Evolutionary conservation across 2,113 vertebrate genomes (phyloP).

Genomic region (Coracopsis vasa): DNA sequence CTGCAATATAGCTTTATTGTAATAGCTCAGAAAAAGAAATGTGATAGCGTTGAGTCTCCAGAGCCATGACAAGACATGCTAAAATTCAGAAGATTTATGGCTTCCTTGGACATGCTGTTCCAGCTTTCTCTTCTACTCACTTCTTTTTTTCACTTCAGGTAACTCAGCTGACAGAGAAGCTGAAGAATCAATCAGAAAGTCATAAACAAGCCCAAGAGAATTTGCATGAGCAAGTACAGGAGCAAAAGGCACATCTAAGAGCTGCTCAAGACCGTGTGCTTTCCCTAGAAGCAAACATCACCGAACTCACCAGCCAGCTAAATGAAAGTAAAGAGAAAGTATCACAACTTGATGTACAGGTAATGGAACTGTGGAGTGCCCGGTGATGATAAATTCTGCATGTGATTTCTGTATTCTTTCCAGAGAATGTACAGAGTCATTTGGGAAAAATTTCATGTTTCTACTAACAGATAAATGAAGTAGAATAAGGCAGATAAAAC

Average conservation of each 20-base stretch:
- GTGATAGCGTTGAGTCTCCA: neutral
- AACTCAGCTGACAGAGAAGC: conserved; percentile 89
- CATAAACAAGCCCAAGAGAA: conserved; percentile 98
- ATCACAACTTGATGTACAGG: conserved; percentile 92
- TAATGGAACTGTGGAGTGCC: conserved; percentile 37
- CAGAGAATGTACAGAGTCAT: neutral
- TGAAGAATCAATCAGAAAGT: conserved; percentile 98
- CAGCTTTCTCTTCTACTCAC: neutral
- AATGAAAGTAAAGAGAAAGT: conserved; percentile 92
- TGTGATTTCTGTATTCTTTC: neutral
- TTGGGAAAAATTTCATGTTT: neutral
- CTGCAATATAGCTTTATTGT: neutral
- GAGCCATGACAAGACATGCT: neutral
- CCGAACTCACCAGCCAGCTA: conserved; percentile 86
- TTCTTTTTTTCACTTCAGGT: conserved; percentile 75
- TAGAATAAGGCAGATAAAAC: neutral
- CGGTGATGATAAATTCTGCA: neutral
- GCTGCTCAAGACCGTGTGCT: conserved; percentile 90
- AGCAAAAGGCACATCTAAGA: conserved; percentile 90
- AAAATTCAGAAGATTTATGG: neutral
- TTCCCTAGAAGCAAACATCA: conserved; percentile 83
- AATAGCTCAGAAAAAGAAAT: neutral
- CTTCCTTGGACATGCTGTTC: neutral
- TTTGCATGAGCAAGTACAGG: conserved; percentile 94
- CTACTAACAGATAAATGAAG: neutral